Evolutionary conservation across 30 jellyfish, hydroid and myxozoan species (phyloP).

Genomic region (Mastigias papua): DNA sequence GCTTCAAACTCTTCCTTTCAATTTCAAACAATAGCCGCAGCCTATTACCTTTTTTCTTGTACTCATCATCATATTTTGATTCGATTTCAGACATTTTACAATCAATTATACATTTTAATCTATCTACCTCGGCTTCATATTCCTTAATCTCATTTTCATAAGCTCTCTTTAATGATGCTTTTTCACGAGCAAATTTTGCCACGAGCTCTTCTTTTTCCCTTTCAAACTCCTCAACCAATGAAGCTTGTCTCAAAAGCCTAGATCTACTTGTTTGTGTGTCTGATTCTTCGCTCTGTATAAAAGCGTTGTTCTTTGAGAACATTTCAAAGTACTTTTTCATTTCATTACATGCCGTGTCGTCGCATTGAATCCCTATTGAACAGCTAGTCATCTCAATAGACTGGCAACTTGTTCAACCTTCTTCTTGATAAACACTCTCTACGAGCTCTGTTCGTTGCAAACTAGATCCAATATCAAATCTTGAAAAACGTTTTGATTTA

Average conservation of each 20-base stretch:
- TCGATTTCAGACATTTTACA: slow-evolving; percentile 52
- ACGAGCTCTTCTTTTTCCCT: slow-evolving; percentile 79
- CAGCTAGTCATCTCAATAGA: slow-evolving; percentile 2
- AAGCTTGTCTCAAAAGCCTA: slow-evolving; percentile 60
- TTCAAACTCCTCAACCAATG: slow-evolving; percentile 78
- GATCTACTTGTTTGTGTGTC: slow-evolving; percentile 47
- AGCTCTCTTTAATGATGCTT: slow-evolving; percentile 75
- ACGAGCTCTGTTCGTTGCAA: not conserved
- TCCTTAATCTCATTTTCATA: slow-evolving; percentile 86
- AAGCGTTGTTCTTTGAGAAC: slow-evolving; percentile 45
- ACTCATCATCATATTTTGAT: slow-evolving; percentile 58
- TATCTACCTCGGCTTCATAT: slow-evolving; percentile 73
- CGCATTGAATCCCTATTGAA: slow-evolving; percentile 44
- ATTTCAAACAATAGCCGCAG: slow-evolving; percentile 24
- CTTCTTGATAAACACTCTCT: too few species aligned
- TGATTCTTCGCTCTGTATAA: not conserved
- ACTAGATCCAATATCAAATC: not conserved
- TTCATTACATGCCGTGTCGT: slow-evolving; percentile 15
- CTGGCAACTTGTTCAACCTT: not conserved
- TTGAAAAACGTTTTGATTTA: not conserved
- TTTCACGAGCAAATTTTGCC: slow-evolving; percentile 62
- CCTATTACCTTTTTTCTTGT: slow-evolving; percentile 36
- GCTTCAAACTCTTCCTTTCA: slow-evolving; percentile 26
- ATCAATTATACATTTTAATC: slow-evolving; percentile 43
- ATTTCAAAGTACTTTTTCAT: slow-evolving; percentile 39